Evolutionary conservation across 2,888 invertebrate species (phyloP).

Genomic region (Myopa testacea): DNA sequence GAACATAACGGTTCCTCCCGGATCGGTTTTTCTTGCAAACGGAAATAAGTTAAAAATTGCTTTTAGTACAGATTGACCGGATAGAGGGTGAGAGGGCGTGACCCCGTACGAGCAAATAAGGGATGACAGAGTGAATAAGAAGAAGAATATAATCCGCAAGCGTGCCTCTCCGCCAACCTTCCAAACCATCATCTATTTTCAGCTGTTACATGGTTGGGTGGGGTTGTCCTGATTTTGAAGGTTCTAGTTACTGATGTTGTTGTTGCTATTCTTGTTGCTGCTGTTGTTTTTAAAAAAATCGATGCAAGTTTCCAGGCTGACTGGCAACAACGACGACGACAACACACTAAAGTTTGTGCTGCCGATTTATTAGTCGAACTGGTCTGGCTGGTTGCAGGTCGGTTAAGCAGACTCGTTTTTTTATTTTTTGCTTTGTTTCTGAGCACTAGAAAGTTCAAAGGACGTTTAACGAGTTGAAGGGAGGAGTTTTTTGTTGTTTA

Average conservation of each 20-base stretch:
- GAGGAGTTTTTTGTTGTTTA: not conserved
- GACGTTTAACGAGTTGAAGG: not conserved
- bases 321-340: not conserved
- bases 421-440: not conserved
- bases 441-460: constrained; percentile 12
- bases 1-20: too few species aligned
- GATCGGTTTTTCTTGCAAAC: not conserved
- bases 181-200: constrained; percentile 15
- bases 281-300: not conserved
- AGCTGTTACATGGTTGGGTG: constrained; percentile 20
- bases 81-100: too few species aligned
- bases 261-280: not conserved
- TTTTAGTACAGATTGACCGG: not conserved
- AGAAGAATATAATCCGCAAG: too few species aligned
- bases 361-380: not conserved
- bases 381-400: not conserved
- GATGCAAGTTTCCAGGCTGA: too few species aligned
- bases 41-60: constrained; percentile 8
- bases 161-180: not conserved
- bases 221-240: constrained; percentile 7
- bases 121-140: not conserved
- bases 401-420: too few species aligned
- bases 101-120: not conserved
- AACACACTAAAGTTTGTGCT: not conserved
- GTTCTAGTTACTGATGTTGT: not conserved